Percentiles rank a stretch among this genome's conserved stretches.
Conservation (phyloP, 2,888 invertebrate genomes). For the Oeneis ivallda region DNA sequence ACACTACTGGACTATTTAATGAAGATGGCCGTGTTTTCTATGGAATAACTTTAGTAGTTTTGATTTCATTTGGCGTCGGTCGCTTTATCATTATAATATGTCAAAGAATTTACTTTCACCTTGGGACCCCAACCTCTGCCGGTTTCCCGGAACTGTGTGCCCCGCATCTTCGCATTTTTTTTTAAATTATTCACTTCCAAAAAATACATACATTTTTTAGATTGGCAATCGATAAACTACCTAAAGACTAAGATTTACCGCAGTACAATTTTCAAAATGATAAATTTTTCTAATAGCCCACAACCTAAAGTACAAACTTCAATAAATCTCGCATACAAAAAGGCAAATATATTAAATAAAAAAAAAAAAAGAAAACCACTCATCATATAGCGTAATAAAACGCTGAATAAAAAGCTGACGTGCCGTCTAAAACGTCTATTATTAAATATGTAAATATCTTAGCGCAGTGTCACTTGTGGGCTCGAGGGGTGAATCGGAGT, state of each 20-base stretch:
- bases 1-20: constrained; percentile 12
- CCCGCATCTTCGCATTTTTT: too few species aligned
- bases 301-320: neutral
- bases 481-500: constrained; percentile 24
- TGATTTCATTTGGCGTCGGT: too few species aligned
- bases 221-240: too few species aligned
- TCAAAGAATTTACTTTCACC: too few species aligned
- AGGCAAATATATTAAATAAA: neutral
- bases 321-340: neutral
- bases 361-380: constrained; percentile 4
- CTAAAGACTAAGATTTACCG: too few species aligned
- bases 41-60: neutral
- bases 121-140: too few species aligned
- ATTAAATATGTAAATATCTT: constrained; percentile 33
- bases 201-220: too few species aligned
- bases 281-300: too few species aligned
- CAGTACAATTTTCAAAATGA: too few species aligned
- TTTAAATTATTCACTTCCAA: too few species aligned
- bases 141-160: too few species aligned
- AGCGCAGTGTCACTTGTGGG: constrained; percentile 28
- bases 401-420: constrained; percentile 28
- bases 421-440: constrained; percentile 29
- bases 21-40: constrained; percentile 1
- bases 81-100: too few species aligned
- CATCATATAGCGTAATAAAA: constrained; percentile 21